Conservation (phyloP, 2,888 invertebrate species). For the Thymelicus lineola region DNA sequence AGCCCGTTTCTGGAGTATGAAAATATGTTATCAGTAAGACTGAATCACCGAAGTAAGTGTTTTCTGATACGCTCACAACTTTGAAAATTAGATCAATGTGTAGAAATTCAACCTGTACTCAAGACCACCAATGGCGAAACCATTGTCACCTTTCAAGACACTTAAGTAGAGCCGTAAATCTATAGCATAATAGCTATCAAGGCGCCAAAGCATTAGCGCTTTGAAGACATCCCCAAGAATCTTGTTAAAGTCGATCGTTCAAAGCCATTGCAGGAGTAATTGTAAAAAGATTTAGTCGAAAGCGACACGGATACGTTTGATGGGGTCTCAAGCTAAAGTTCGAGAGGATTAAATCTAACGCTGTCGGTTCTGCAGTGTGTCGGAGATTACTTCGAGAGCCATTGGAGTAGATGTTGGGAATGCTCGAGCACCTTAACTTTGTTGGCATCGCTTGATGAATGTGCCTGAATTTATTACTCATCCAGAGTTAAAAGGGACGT, state of each 20-base stretch:
- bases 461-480: not conserved
- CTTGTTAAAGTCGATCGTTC: conserved; percentile 1
- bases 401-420: conserved; percentile 3
- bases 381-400: conserved; percentile 27
- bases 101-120: too few relatives aligned
- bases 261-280: conserved; percentile 15
- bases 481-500: too few relatives aligned
- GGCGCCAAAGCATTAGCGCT: not conserved
- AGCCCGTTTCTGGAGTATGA: too few relatives aligned
- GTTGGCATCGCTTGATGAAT: too few relatives aligned
- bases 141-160: too few relatives aligned
- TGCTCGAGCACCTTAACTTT: not conserved
- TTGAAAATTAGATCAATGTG: too few relatives aligned
- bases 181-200: too few relatives aligned
- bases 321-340: conserved; percentile 15
- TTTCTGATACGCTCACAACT: too few relatives aligned
- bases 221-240: not conserved
- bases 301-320: conserved; percentile 2
- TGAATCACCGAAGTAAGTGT: too few relatives aligned
- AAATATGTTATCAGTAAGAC: too few relatives aligned
- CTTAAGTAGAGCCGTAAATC: too few relatives aligned
- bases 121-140: too few relatives aligned
- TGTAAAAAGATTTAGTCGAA: conserved; percentile 18
- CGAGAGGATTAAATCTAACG: conserved; percentile 21
- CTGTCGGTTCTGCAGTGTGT: conserved; percentile 20